Percentiles rank a stretch among this genome's conserved stretches.
Conservation (phyloP, 2,113 vertebrate species). For the Malurus cyaneus region DNA sequence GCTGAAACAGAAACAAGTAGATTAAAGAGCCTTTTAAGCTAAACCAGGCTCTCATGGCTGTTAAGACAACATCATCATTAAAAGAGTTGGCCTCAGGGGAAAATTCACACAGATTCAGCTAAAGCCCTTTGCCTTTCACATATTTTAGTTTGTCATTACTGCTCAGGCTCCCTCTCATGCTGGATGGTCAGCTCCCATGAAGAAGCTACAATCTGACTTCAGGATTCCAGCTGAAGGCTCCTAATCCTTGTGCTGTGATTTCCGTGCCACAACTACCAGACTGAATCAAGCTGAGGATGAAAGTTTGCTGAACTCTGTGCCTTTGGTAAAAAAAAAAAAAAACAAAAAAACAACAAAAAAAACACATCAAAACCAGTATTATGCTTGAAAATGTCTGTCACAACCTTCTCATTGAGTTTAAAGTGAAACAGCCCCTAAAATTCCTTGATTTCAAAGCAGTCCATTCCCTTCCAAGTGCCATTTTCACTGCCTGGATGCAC, state of each 20-base stretch:
- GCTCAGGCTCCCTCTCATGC: not conserved
- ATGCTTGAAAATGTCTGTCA: not conserved
- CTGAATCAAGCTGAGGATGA: not conserved
- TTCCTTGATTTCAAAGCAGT: not conserved
- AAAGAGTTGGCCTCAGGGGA: not conserved
- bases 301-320: not conserved
- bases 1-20: not conserved
- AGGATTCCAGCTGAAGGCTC: not conserved
- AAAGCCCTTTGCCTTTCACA: not conserved
- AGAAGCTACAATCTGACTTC: not conserved
- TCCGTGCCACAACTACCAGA: not conserved
- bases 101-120: not conserved
- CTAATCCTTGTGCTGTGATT: not conserved
- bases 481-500: not conserved
- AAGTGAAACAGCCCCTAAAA: not conserved
- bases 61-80: not conserved
- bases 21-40: slow-evolving; percentile 40
- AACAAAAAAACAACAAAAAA: too few relatives aligned
- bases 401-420: not conserved
- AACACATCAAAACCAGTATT: not conserved
- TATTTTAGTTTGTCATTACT: not conserved
- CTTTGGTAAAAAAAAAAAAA: not conserved
- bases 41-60: not conserved
- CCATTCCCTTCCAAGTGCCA: not conserved
- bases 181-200: not conserved